These are phyloP conservation scores for Megalurothrips usitatus DNA, from an alignment of 2,888 invertebrate genomes.

Conservation along the genomic window DNA sequence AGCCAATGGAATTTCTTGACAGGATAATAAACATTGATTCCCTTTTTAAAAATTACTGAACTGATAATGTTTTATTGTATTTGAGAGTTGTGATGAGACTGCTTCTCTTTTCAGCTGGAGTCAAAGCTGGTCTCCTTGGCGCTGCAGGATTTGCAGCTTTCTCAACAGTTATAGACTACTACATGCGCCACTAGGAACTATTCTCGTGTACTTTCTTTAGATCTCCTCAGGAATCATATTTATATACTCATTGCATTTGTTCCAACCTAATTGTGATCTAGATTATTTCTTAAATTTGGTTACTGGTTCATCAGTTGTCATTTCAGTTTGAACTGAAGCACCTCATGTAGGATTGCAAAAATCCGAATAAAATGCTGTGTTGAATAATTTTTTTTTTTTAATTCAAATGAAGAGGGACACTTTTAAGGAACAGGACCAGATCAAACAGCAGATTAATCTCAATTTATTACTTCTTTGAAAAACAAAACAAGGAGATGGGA, in stretches of 20 bases:
- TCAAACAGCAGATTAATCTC: not conserved
- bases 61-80: constrained; percentile 27
- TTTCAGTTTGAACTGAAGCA: too few species aligned
- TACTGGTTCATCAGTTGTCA: too few species aligned
- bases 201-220: too few species aligned
- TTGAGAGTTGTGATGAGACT: not conserved
- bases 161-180: constrained; percentile 94
- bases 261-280: too few species aligned
- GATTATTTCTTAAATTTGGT: too few species aligned
- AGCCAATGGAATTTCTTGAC: constrained; percentile 2
- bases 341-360: too few species aligned
- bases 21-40: not conserved
- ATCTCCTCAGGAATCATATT: too few species aligned
- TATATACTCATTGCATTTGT: too few species aligned
- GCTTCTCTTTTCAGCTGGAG: constrained; percentile 38
- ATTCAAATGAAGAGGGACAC: too few species aligned
- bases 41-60: not conserved
- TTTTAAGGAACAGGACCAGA: not conserved
- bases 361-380: too few species aligned
- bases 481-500: not conserved
- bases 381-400: too few species aligned
- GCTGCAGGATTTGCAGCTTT: constrained; percentile 97
- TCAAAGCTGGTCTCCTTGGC: constrained; percentile 84
- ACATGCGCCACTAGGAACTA: constrained; percentile 58
- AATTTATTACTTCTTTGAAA: not conserved